Conservation (phyloP, 1,140 invertebrate genomes). For the Diabrotica undecimpunctata region DNA sequence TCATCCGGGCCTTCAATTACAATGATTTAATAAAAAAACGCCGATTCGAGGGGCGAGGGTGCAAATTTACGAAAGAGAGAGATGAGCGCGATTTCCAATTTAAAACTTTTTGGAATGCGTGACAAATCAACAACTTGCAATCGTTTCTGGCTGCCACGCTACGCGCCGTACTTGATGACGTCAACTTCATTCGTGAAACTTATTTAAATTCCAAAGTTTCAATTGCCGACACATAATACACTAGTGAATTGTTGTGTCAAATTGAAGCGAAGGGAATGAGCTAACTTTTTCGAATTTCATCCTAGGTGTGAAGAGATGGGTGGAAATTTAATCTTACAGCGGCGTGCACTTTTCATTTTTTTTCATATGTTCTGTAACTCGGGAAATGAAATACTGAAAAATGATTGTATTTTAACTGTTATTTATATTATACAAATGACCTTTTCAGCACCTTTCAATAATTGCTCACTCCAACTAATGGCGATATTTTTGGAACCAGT, state of each 20-base stretch:
- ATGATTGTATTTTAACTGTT: too few species aligned
- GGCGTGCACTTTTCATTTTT: too few species aligned
- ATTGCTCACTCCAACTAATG: too few species aligned
- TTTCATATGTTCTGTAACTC: too few species aligned
- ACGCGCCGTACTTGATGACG: conserved; percentile 25
- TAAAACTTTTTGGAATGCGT: conserved; percentile 39
- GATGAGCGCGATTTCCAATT: conserved; percentile 32
- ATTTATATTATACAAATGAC: too few species aligned
- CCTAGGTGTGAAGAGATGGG: too few species aligned
- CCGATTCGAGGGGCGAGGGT: conserved; percentile 26
- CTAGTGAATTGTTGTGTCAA: conserved; percentile 17
- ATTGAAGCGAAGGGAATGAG: not conserved
- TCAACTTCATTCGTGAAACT: conserved; percentile 30
- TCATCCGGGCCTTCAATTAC: conserved; percentile 21
- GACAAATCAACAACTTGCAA: conserved; percentile 38
- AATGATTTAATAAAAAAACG: conserved; percentile 38
- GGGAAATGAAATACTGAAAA: too few species aligned
- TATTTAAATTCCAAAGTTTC: conserved; percentile 35
- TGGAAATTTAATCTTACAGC: too few species aligned
- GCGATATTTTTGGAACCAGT: too few species aligned
- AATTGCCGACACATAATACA: conserved; percentile 26
- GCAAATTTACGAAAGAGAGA: not conserved
- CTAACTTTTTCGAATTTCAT: too few species aligned
- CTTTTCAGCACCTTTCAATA: too few species aligned
- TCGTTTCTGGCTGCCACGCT: conserved; percentile 27